Conservation (phyloP, 2,888 invertebrate genomes). For the Trissolcus japonicus region DNA sequence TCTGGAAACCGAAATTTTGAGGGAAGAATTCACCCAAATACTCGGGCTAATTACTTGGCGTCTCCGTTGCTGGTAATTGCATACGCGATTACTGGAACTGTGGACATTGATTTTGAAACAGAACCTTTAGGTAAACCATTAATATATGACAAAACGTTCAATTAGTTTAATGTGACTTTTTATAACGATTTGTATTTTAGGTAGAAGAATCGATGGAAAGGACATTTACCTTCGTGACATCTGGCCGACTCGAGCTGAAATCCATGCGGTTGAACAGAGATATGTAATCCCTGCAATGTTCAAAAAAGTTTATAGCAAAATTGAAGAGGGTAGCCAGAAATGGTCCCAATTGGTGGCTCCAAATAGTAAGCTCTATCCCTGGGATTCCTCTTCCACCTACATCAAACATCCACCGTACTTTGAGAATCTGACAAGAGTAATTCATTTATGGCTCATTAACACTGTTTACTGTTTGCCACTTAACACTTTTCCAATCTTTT, state of each 20-base stretch:
- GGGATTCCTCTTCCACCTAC: slow-evolving; percentile 94
- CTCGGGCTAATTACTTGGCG: slow-evolving; percentile 97
- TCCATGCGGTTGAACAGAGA: slow-evolving; percentile 91
- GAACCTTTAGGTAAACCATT: slow-evolving; percentile 84
- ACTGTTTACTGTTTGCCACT: slow-evolving; percentile 14
- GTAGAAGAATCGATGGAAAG: slow-evolving; percentile 80
- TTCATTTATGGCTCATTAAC: slow-evolving; percentile 10
- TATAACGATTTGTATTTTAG: slow-evolving; percentile 50
- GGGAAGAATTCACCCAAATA: slow-evolving; percentile 97
- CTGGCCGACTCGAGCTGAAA: slow-evolving; percentile 95
- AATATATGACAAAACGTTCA: no score
- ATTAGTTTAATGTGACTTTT: neutral
- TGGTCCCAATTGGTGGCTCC: slow-evolving; percentile 89
- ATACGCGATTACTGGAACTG: slow-evolving; percentile 96
- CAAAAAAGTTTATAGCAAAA: slow-evolving; percentile 90
- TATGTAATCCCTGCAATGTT: slow-evolving; percentile 98
- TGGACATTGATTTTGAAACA: slow-evolving; percentile 94
- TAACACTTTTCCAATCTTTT: slow-evolving; percentile 1
- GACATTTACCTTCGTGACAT: slow-evolving; percentile 93
- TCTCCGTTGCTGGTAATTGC: slow-evolving; percentile 98
- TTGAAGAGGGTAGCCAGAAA: slow-evolving; percentile 88
- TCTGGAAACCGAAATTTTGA: slow-evolving; percentile 99
- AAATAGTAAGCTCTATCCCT: slow-evolving; percentile 88
- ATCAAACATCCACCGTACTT: slow-evolving; percentile 98
- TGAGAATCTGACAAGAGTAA: slow-evolving; percentile 83